Conservation (phyloP, 2,113 vertebrate genomes). For the Channa maculata region DNA sequence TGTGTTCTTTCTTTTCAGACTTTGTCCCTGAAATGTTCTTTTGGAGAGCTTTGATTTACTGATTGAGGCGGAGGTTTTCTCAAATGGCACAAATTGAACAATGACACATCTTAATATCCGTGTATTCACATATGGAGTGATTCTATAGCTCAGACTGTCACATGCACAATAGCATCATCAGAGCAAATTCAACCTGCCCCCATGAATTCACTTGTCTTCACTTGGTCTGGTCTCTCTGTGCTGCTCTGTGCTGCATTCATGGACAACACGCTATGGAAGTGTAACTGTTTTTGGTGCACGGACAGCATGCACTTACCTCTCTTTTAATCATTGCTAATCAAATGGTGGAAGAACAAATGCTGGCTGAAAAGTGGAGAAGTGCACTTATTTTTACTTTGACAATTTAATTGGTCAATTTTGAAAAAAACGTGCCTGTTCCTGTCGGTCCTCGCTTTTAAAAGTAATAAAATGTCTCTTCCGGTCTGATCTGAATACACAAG, state of each 20-base stretch:
- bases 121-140: background rate
- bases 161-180: background rate
- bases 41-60: slow-evolving; percentile 11
- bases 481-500: too few species aligned
- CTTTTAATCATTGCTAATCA: background rate
- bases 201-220: background rate
- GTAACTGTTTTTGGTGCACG: too few species aligned
- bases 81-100: slow-evolving; percentile 21
- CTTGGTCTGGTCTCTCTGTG: background rate
- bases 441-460: too few species aligned
- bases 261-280: too few species aligned
- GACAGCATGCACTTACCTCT: background rate
- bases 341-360: background rate
- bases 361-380: background rate
- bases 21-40: slow-evolving; percentile 14
- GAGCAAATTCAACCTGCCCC: background rate
- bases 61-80: slow-evolving; percentile 7
- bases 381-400: background rate
- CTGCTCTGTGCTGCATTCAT: too few species aligned
- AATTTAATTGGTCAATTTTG: background rate
- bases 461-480: too few species aligned
- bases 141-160: background rate
- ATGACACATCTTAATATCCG: slow-evolving; percentile 6
- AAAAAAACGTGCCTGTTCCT: too few species aligned
- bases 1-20: background rate